Percentiles rank a stretch among this genome's conserved stretches.
phyloP scores from a whole-genome alignment of 2,888 invertebrate genomes.

The Mechanitis messenoides region DNA sequence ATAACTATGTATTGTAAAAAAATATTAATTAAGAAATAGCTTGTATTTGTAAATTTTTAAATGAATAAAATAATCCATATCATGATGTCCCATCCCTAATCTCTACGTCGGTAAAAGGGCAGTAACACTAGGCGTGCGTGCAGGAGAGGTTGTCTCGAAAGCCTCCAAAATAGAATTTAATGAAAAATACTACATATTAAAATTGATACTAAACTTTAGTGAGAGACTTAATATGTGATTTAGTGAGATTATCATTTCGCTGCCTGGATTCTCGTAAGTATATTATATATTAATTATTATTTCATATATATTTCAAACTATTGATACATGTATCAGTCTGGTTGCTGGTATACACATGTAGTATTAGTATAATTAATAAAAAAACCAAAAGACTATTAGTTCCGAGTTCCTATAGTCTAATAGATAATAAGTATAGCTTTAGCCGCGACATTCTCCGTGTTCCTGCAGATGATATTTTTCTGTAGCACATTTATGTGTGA shows the following conservation, averaged over 20 bases:
- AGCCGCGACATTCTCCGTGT: no score
- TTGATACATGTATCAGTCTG: neutral
- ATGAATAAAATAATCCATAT: neutral
- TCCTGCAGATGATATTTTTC: no score
- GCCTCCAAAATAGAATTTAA: conserved; percentile 5
- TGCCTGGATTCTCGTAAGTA: neutral
- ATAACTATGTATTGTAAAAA: no score
- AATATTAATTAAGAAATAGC: neutral
- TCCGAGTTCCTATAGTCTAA: no score
- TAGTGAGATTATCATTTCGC: neutral
- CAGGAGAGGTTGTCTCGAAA: conserved; percentile 5
- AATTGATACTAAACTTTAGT: neutral
- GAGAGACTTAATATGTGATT: conserved; percentile 3
- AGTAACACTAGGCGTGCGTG: conserved; percentile 13
- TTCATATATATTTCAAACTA: neutral
- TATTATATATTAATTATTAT: neutral
- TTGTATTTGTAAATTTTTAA: neutral
- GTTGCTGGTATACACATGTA: no score
- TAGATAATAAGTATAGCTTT: no score
- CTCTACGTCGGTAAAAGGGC: conserved; percentile 8
- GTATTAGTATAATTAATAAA: no score
- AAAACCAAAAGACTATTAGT: no score
- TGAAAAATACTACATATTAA: conserved; percentile 1
- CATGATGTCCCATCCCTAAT: conserved; percentile 8
- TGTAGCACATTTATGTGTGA: no score